phyloP scores from a whole-genome alignment of 2,797 vertebrate genomes.

The Cirrhinus mrigala region DNA sequence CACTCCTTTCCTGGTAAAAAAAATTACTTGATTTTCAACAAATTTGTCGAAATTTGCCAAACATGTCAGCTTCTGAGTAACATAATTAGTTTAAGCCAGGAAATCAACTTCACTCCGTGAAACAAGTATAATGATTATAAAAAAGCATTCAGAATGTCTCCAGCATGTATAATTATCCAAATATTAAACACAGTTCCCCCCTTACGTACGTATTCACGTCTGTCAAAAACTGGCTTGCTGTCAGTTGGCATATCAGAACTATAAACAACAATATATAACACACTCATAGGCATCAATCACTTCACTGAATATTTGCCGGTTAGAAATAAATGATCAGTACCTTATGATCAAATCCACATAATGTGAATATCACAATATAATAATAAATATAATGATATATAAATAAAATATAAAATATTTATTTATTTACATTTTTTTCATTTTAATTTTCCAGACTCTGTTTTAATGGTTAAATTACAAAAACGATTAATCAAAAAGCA shows the following conservation, averaged over 20 bases:
- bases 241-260: no score
- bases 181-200: background rate
- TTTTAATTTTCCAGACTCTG: no score
- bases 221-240: no score
- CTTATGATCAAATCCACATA: background rate
- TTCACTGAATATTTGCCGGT: background rate
- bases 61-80: background rate
- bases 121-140: background rate
- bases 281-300: background rate
- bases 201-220: background rate
- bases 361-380: background rate
- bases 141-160: background rate
- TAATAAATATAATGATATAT: no score
- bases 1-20: no score
- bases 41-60: background rate
- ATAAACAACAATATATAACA: background rate
- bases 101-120: no score
- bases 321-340: background rate
- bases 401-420: no score
- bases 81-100: background rate
- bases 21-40: no score
- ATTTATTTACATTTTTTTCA: no score
- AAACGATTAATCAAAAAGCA: no score
- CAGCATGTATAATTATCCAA: background rate
- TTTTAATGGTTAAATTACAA: no score